Conservation (phyloP, 23 tunicate genomes). For the Diplosoma virens region DNA sequence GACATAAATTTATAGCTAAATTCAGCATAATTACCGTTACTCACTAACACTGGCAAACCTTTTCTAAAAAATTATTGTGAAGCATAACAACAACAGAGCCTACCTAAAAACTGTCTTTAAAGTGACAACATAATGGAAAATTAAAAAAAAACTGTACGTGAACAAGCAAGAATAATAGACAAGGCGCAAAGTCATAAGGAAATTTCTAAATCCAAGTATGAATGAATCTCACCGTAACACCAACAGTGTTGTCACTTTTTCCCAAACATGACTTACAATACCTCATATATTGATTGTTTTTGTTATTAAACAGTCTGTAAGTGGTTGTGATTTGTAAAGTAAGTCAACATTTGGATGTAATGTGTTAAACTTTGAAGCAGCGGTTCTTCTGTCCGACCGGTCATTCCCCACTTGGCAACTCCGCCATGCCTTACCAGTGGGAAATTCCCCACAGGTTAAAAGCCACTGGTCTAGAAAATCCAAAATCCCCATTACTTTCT, state of each 20-base stretch:
- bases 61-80: too few species aligned
- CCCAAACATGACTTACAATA: constrained; percentile 13
- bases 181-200: neutral
- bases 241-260: constrained; percentile 5
- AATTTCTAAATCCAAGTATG: constrained; percentile 10
- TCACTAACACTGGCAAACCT: too few species aligned
- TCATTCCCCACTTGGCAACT: constrained; percentile 5
- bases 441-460: constrained; percentile 7
- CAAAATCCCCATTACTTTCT: too few species aligned
- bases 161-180: neutral
- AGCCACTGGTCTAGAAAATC: neutral
- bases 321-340: too few species aligned
- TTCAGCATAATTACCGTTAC: too few species aligned
- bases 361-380: constrained; percentile 6
- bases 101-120: too few species aligned
- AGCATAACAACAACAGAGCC: too few species aligned
- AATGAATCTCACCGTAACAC: constrained; percentile 7
- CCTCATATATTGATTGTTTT: constrained; percentile 9
- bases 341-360: neutral
- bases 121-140: neutral
- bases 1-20: too few species aligned
- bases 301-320: neutral
- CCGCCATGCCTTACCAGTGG: neutral
- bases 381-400: neutral
- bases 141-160: neutral